phyloP scores from a whole-genome alignment of 1,140 invertebrate genomes.

The Platyura marginata region DNA sequence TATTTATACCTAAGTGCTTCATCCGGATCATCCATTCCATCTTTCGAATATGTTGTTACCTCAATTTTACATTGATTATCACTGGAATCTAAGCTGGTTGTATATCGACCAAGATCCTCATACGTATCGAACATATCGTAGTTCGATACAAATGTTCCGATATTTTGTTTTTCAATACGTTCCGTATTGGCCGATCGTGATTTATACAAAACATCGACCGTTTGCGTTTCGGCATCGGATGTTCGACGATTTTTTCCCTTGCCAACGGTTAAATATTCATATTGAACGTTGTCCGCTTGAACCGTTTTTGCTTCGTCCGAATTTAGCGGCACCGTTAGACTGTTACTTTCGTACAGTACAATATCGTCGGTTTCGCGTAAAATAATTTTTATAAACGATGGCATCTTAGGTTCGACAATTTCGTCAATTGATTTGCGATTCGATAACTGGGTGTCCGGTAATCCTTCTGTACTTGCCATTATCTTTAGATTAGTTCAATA shows the following conservation, averaged over 20 bases:
- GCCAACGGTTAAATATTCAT: conserved; percentile 39
- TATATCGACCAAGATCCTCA: conserved; percentile 21
- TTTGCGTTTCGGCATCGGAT: conserved; percentile 43
- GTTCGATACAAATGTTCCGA: conserved; percentile 40
- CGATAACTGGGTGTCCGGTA: too few relatives aligned
- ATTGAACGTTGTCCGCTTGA: conserved; percentile 39
- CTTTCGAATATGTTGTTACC: conserved; percentile 16
- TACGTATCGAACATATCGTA: conserved; percentile 57
- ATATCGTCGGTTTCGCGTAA: conserved; percentile 44
- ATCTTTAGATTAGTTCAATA: too few relatives aligned
- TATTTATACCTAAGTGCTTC: conserved; percentile 11
- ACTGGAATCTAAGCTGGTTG: too few relatives aligned
- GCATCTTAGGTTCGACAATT: conserved; percentile 9
- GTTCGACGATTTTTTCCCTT: conserved; percentile 40
- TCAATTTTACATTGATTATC: conserved; percentile 17
- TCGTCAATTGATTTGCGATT: neutral
- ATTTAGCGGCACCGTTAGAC: conserved; percentile 35
- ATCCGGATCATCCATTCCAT: conserved; percentile 18
- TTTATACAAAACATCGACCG: conserved; percentile 34
- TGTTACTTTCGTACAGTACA: conserved; percentile 41
- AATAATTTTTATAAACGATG: conserved; percentile 30
- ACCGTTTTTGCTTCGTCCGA: conserved; percentile 32
- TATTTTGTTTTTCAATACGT: conserved; percentile 30
- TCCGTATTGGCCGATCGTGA: conserved; percentile 35
- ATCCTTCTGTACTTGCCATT: too few relatives aligned